Conservation (phyloP, 2,113 vertebrate genomes). For the Perccottus glenii region DNA sequence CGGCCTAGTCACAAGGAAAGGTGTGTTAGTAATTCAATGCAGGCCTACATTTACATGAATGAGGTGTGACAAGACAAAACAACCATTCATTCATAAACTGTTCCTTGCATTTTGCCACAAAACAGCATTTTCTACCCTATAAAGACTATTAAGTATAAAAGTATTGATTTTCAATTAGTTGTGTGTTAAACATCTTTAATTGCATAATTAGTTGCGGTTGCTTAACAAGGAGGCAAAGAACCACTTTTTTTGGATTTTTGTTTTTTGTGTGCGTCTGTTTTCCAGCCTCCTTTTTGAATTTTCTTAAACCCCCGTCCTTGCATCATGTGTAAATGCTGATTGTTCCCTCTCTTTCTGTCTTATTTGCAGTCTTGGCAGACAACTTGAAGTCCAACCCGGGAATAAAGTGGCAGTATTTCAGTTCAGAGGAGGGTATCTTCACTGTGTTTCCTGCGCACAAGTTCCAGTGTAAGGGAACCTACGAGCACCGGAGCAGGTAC, state of each 20-base stretch:
- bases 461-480: slow-evolving; percentile 95
- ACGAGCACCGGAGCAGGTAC: slow-evolving; percentile 97
- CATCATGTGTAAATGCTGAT: neutral
- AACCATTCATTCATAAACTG: slow-evolving; percentile 3
- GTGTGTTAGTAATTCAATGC: neutral
- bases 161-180: too few species aligned
- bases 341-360: neutral
- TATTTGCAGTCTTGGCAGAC: slow-evolving; percentile 89
- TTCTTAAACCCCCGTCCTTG: neutral
- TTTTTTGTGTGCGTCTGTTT: neutral
- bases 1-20: neutral
- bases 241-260: too few species aligned
- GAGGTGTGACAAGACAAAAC: neutral
- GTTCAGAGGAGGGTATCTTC: slow-evolving; percentile 98
- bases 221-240: too few species aligned
- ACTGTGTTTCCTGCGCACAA: slow-evolving; percentile 98
- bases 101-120: neutral
- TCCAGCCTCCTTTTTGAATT: neutral
- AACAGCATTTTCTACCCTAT: too few species aligned
- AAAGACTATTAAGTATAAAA: too few species aligned
- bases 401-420: slow-evolving; percentile 99
- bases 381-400: slow-evolving; percentile 99
- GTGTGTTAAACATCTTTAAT: too few species aligned
- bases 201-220: too few species aligned
- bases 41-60: neutral